Percentiles rank a stretch among this genome's conserved stretches.
These are phyloP conservation scores for Nothocercus julius DNA, from an alignment of 2,113 vertebrate genomes.

Conservation along the genomic window DNA sequence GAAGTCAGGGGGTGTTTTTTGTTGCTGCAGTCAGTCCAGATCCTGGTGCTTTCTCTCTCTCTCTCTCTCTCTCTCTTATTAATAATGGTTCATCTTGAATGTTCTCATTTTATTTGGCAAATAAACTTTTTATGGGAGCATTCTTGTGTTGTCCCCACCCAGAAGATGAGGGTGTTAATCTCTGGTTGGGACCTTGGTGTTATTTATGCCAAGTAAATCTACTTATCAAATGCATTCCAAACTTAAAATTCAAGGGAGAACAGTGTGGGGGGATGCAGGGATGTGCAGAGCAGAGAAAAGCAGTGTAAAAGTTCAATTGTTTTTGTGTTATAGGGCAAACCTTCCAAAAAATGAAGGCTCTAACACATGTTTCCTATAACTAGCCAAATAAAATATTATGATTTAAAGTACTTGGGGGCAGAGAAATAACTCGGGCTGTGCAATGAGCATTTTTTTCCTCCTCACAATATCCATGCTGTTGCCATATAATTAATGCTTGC, in stretches of 20 bases:
- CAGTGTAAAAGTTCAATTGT: neutral
- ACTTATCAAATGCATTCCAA: neutral
- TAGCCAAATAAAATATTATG: constrained; percentile 47
- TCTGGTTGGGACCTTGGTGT: neutral
- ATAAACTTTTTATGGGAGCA: neutral
- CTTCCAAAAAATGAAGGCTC: neutral
- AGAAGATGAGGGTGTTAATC: neutral
- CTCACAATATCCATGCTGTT: neutral
- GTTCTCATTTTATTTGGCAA: neutral
- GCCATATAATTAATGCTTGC: neutral
- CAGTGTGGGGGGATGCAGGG: neutral
- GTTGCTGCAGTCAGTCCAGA: neutral
- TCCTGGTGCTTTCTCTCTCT: neutral
- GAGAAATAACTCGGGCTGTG: neutral
- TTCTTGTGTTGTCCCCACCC: neutral
- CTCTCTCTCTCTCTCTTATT: neutral
- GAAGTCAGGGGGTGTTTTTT: neutral
- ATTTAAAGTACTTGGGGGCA: neutral
- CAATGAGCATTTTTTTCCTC: neutral
- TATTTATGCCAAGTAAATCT: neutral
- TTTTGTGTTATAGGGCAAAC: neutral
- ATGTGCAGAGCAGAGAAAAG: neutral
- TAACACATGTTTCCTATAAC: neutral
- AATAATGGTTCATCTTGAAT: neutral
- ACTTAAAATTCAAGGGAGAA: constrained; percentile 22